Base-by-base conservation (phyloP, 2,797 vertebrate genomes). In the Periparus ater region DNA sequence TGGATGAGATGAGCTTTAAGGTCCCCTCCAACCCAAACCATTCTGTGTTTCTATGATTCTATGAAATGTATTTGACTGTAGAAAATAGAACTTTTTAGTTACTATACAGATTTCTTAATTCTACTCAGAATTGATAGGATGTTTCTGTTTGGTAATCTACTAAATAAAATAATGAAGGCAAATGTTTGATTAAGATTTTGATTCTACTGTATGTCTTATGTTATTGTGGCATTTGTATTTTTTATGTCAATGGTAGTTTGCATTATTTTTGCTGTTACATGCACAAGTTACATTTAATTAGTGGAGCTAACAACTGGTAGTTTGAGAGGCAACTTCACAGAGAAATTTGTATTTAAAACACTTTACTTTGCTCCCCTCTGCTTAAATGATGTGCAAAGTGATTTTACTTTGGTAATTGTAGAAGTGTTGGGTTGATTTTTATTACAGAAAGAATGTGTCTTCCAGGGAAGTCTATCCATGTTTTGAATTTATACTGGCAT, bases 401-500 rank as follows among this genome's bases (percentile, higher is more conserved):
- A 50, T 93, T 89, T 88, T 83, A 58, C 30, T 5, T 57, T 74
- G 22, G 85, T 88, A 66, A 77, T 48, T 48, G 14, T 30, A 87
- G 85, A 89, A 89, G 19, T 10, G 67, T 65, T 54, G 60, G 88
- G 53, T 54, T 60, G 63, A 71, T 91, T 26, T 91, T 77, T 86
- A 67, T 92, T 79, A 9, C 0, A 75, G 95, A 92, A 95, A 93
- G 92, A 85, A 94, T 70, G 78, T 89, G 73, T 95, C 75, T 94
- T 96, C 93, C 83, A 74, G 92, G 94, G 91, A 76, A 47, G 20
- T 85, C 70, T 51, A 7, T 73, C 73, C 15, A 1, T 93, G 83
- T 44, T 93, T 94, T 88, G 90, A 88, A 82, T 98, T 98, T 96
- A 76, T 95, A 92, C 83, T 96, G 96, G 96, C 96, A 34, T 70